Evolutionary conservation across 1,140 invertebrate species (phyloP), one percentile per base, ranked within the genome.

Genomic region (Colletes latitarsis): DNA sequence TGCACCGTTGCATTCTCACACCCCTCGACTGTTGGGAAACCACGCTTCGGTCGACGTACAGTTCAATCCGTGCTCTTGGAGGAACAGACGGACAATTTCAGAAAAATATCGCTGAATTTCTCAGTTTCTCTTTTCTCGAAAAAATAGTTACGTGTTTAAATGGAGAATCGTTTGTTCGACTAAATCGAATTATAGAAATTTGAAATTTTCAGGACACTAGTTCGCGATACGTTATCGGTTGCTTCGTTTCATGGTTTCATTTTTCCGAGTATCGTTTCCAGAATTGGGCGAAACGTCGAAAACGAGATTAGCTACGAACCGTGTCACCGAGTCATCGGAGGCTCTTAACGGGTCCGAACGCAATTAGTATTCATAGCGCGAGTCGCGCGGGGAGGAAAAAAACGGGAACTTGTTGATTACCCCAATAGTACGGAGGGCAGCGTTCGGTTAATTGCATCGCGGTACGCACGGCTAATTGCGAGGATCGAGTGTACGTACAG

Each of bases 11-110:
- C 39, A 49, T 21, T 39, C 19, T 3, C 46, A 41, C 55, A 41
- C 4, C 19, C 21, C 62, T 67, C 49, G 78, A 77, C 68, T 72
- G 84, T 82, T 77, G 75, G 81, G 83, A 49, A 12, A 10, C 49
- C 49, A 12, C 0, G 6, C 64, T 72, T 82, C 63, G 87, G 77
- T 85, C 67, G 75, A 84, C 88, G 87, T 88, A 90, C 83, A 89
- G 89, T 78, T 77, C 85, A 87, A 91, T 89, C 89, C 88, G 30
- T 30, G 30, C 30, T 30, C 30, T 30, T 30, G 30, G 30, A 30
- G 30, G 30, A 30, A 30, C 30, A 30, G 30, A 30, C 30, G 30
- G 30, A 30, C 30, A 30, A 30, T 30, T 30, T 30, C 30, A 30
- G 30, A 30, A 30, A 30, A 30, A 30, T 30, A 30, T 30, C 30